These are phyloP conservation scores for Malthinus seriepunctatus DNA, from an alignment of 2,888 invertebrate species.

Conservation along the genomic window DNA sequence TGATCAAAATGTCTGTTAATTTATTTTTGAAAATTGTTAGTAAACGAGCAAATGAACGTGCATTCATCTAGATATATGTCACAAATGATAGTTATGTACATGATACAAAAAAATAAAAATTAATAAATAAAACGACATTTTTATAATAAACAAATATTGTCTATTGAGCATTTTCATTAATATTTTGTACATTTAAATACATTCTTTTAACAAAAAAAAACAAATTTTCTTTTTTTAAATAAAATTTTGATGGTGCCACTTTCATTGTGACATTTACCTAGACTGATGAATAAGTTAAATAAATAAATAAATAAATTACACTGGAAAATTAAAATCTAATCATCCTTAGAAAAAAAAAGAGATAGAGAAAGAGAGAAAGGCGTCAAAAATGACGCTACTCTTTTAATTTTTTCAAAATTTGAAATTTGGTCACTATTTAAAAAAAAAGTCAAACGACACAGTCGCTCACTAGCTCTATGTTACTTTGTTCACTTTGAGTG, in stretches of 20 bases:
- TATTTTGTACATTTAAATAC: constrained; percentile 32
- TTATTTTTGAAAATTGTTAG: constrained; percentile 7
- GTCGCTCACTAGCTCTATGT: constrained; percentile 40
- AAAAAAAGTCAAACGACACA: constrained; percentile 21
- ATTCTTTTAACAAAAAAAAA: constrained; percentile 18
- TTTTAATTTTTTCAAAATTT: constrained; percentile 13
- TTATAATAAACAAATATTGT: constrained; percentile 25
- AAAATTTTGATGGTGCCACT: constrained; percentile 43
- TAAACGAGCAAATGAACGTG: constrained; percentile 29
- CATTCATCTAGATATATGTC: constrained; percentile 54
- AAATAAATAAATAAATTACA: constrained; percentile 58
- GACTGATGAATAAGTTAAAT: constrained; percentile 57
- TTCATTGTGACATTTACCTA: constrained; percentile 55
- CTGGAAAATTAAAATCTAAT: constrained; percentile 7
- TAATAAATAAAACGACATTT: constrained; percentile 24
- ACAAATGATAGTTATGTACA: constrained; percentile 40
- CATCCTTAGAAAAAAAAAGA: not conserved
- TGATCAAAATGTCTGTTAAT: not conserved
- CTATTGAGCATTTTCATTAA: constrained; percentile 18
- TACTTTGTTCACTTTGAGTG: constrained; percentile 37
- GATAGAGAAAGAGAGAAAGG: constrained; percentile 53
- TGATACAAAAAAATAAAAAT: constrained; percentile 25
- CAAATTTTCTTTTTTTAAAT: constrained; percentile 9
- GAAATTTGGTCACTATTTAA: constrained; percentile 20
- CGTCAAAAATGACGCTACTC: constrained; percentile 31